Evolutionary conservation across 2,888 invertebrate species (phyloP).

Genomic region (Gandaritis pyraliata): DNA sequence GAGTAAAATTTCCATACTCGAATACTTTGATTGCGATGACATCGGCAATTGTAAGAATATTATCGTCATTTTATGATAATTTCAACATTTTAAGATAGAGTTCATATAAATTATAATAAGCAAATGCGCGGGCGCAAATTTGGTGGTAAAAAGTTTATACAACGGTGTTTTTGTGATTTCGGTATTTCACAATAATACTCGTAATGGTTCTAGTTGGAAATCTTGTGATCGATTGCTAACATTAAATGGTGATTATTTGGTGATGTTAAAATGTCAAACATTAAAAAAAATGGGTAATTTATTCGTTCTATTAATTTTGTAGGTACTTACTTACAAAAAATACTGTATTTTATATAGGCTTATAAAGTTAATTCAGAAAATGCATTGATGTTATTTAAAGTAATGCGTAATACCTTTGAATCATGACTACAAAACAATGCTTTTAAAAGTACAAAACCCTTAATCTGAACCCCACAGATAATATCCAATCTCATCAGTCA

Average conservation of each 20-base stretch:
- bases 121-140: constrained; percentile 66
- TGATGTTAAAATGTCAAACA: too few species aligned
- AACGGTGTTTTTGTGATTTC: constrained; percentile 54
- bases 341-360: too few species aligned
- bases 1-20: constrained; percentile 60
- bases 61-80: constrained; percentile 78
- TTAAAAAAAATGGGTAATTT: too few species aligned
- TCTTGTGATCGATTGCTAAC: not conserved
- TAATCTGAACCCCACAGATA: constrained; percentile 50
- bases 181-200: constrained; percentile 39
- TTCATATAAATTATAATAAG: constrained; percentile 43
- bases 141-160: constrained; percentile 58
- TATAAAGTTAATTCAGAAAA: too few species aligned
- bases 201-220: constrained; percentile 10
- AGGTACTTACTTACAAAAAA: too few species aligned
- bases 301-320: too few species aligned
- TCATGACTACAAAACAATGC: constrained; percentile 23
- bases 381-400: not conserved
- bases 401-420: not conserved
- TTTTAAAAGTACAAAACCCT: constrained; percentile 23
- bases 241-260: too few species aligned
- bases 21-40: constrained; percentile 59
- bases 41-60: constrained; percentile 71
- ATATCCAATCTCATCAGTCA: constrained; percentile 72
- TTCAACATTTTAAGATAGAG: constrained; percentile 57